These are phyloP conservation scores for Rhabdornis inornatus DNA, from an alignment of 2,113 vertebrate genomes.

Conservation along the genomic window DNA sequence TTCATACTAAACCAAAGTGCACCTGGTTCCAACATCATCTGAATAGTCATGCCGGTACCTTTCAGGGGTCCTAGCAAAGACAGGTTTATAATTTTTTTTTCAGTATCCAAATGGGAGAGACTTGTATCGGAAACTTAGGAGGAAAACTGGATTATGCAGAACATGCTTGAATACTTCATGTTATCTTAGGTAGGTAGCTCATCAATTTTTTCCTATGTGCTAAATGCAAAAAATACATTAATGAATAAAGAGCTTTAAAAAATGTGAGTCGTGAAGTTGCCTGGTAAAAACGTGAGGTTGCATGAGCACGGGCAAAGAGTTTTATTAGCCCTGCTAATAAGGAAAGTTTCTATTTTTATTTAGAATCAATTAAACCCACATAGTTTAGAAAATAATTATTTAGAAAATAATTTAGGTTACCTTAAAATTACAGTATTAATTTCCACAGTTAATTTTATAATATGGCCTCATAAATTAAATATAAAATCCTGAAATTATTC, in stretches of 20 bases:
- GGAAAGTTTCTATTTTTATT: not conserved
- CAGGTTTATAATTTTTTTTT: not conserved
- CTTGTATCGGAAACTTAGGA: not conserved
- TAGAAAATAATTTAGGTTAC: not conserved
- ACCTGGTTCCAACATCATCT: not conserved
- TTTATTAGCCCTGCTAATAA: not conserved
- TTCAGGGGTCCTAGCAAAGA: not conserved
- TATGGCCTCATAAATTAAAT: not conserved
- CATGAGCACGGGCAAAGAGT: not conserved
- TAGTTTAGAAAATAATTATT: not conserved
- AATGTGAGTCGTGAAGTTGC: not conserved
- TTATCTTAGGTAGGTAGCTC: not conserved
- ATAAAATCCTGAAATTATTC: not conserved
- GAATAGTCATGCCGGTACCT: conserved; percentile 42
- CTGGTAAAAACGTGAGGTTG: not conserved
- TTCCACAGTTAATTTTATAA: not conserved
- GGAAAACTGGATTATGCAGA: conserved; percentile 32
- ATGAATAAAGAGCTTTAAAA: not conserved
- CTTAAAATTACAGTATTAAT: not conserved
- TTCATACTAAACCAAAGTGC: not conserved
- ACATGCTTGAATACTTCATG: not conserved
- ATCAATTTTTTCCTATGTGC: conserved; percentile 23
- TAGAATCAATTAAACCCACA: not conserved
- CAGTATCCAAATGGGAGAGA: not conserved
- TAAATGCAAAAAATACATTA: not conserved